phyloP scores from a whole-genome alignment of 2,113 vertebrate species.

The Globicephala melas region DNA sequence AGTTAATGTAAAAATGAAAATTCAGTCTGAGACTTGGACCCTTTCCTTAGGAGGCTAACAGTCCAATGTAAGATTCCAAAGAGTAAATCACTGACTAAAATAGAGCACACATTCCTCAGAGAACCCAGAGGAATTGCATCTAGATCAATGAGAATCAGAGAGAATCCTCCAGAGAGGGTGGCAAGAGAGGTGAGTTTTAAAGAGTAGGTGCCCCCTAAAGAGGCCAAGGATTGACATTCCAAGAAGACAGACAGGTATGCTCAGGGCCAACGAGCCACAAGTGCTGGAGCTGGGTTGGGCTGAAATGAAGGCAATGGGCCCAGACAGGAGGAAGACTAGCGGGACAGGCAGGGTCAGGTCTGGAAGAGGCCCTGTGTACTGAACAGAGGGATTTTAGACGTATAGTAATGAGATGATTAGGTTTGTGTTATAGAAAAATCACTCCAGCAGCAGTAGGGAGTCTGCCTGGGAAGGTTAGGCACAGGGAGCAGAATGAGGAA shows the following conservation, averaged over 20 bases:
- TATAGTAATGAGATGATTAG: background rate
- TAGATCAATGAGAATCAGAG: background rate
- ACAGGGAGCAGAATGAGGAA: background rate
- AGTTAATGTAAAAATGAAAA: background rate
- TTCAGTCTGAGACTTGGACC: background rate
- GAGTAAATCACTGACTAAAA: background rate
- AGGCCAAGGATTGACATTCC: background rate
- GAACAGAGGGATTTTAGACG: background rate
- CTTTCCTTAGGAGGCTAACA: background rate
- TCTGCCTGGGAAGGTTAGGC: background rate
- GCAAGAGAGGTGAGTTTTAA: background rate
- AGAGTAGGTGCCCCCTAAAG: background rate
- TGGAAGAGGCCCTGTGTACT: background rate
- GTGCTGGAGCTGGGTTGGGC: background rate
- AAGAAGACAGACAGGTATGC: background rate
- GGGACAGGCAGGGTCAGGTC: background rate
- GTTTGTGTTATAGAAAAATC: background rate
- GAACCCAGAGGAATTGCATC: background rate
- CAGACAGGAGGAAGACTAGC: background rate
- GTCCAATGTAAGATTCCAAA: background rate
- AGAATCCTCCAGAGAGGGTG: background rate
- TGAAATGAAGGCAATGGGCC: background rate
- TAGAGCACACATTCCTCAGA: background rate
- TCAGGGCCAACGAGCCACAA: fast-evolving
- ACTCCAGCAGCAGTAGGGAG: background rate